Base-by-base conservation (phyloP, 30 jellyfish, hydroid and myxozoan species). In the Phacellophora camtschatica region DNA sequence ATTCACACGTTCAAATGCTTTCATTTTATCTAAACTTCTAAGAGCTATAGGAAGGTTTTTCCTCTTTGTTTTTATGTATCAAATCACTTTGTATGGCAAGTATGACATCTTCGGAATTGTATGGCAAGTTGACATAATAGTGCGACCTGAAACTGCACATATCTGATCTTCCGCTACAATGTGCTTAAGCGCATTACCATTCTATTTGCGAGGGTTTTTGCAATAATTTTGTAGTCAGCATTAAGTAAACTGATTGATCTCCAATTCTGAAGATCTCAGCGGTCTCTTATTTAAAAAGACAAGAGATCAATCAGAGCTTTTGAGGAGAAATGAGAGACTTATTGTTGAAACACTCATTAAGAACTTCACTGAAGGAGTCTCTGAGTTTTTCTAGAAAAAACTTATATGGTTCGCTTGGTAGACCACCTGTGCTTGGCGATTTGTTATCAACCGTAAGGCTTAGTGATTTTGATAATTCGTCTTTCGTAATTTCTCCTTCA, bases 371-470 rank as follows among this genome's bases (percentile, higher is more conserved):
- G 20, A 73, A 73, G 20, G 27, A 25, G 0, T 73, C 33, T 1
- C 75, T 61, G 10, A 75, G 62, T 20, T 37, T 33, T n/a, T 30
- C 27, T 81, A 80, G 57, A 42, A 75, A 57, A 1, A 8, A 13
- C 31, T 28, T 22, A 18, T 72, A 72, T 24, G 51, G 51, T 49
- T 72, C 56, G 24, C 42, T 9, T 23, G 86, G 86, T 25, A 75
- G 39, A 24, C 88, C 80, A 42, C 57, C 88, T 13, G 34, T 24
- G 5, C 88, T 68, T 5, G 88, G 88, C 56, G 88, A 30, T 75
- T 75, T 75, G 25, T 34, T 34, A 16, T 23, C 18, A 55, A 25
- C 20, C 81, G 57, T 75, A 12, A 66, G 19, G 12, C 12, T 6
- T 3, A 75, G 64, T 43, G 88, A 80, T 11, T 13, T 1, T 28